phyloP scores from a whole-genome alignment of 2,888 invertebrate species.

The Pseudococcus longispinus region DNA sequence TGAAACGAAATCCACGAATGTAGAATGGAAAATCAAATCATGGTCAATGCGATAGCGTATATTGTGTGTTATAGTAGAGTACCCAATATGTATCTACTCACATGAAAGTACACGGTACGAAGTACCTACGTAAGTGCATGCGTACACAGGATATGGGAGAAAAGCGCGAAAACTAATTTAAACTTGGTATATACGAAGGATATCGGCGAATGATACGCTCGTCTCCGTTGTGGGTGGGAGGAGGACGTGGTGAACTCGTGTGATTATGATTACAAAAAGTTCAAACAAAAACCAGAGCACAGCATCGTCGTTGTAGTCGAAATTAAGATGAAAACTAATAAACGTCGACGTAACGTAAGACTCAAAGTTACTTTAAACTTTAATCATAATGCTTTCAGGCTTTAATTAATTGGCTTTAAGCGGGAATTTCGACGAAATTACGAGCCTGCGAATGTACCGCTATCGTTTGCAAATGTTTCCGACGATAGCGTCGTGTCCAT shows the following conservation, averaged over 20 bases:
- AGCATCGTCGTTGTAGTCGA: background rate
- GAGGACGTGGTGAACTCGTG: background rate
- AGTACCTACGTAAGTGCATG: background rate
- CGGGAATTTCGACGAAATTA: background rate
- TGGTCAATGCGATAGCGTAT: no score
- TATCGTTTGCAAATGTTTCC: background rate
- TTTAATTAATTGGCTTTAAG: slow-evolving; percentile 28
- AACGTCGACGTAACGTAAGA: slow-evolving; percentile 6
- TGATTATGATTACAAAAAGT: slow-evolving; percentile 17
- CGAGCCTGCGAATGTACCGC: background rate
- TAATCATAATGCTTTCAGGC: slow-evolving; percentile 28
- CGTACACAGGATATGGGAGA: background rate
- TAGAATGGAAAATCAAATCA: no score
- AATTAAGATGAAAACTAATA: slow-evolving; percentile 31
- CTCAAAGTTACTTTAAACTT: slow-evolving; percentile 10
- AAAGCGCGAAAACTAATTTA: slow-evolving; percentile 17
- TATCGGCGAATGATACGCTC: background rate
- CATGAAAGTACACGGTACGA: no score
- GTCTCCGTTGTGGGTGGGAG: background rate
- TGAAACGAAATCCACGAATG: no score
- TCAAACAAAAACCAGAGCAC: background rate
- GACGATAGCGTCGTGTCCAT: background rate
- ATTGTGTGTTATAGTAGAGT: no score
- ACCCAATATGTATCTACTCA: no score
- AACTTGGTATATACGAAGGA: background rate